Evolutionary conservation across 2,888 invertebrate genomes (phyloP), one percentile per base, ranked within the genome.

Genomic region (Machimus atricapillus): DNA sequence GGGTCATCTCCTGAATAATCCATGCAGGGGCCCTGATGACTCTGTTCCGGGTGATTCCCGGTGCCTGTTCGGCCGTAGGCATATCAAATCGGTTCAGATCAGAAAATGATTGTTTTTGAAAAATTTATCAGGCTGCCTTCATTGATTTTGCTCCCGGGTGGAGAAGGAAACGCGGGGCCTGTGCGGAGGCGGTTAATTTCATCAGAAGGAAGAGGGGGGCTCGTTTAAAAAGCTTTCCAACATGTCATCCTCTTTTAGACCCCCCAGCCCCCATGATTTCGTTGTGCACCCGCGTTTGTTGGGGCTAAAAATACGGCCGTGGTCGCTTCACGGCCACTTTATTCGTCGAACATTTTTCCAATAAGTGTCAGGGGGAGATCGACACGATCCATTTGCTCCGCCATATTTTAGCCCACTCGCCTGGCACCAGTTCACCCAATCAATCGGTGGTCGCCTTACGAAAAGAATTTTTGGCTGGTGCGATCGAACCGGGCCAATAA

Each of bases 1-100:
- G 78, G 78, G 86, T 79, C 86, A 86, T 86, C 86, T 79, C 23
- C n/a, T 86, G 86, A 86, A 86, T 86, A 79, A 86, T 66, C 78
- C 19, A 86, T 79, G 86, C 76, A 12, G n/a, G 74, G 85, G 46
- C 58, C 43, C 43, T 31, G 85, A 74, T 43, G 85, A 85, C 85
- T 85, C 58, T 74, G 73, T 43, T 74, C 31, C 27, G 85, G 74
- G 85, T 14, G 31, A 14, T 74, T 83, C 66, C 37, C 27, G 66
- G 66, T 12, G 23, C 66, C 66, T 82, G 66, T 66, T 66, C 66
- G 66, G 12, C 66, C 27, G 66, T 43, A 23, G 43, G 74, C 19
- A 46, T 58, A 74, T 74, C 31, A 85, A 74, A 85, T 85, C 85
- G 85, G 74, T 85, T 85, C 46, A 85, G 74, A 85, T 85, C 85